Base-by-base conservation (phyloP, 2,113 vertebrate species). In the Zosterops pallidus region DNA sequence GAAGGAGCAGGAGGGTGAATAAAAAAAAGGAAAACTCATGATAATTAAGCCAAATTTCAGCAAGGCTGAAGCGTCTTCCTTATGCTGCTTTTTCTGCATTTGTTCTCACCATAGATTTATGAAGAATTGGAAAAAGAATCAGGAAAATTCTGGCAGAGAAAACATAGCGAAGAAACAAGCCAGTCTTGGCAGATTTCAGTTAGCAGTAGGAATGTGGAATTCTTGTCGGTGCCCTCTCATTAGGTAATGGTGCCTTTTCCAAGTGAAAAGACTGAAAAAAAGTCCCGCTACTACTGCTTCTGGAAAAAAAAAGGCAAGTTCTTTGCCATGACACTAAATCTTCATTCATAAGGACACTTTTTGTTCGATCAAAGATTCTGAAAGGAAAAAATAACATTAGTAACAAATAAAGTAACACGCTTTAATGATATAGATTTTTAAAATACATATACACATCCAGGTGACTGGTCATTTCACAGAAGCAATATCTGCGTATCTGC, bases 131-230 rank as follows among this genome's bases (percentile, higher is more conserved):
- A 82, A 96, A 93, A 94, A 95, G 92, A 96, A 83, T 88, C 95
- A 94, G 94, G 96, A 96, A 94, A 94, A 96, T 94, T 96, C 96
- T 96, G 96, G 95, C 96, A 96, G 78, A 91, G 90, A 91, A 96
- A 94, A 93, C 93, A 90, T 15, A 94, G 92, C 0, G 6, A 94
- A 94, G 90, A 68, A 96, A 63, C 90, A 96, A 95, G 96, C 92
- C 92, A 95, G 50, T 96, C 94, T 97, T 97, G 95, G 95, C 96
- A 97, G 92, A 90, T 96, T 93, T 94, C 83, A 92, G 83, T 86
- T 96, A 96, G 85, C 94, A 97, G 95, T 94, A 93, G 92, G 89
- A 90, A 95, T 92, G 79, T 79, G 86, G 95, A 95, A 92, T 93
- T 95, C 88, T 96, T 90, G 79, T 80, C 6, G 8, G 60, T 97